Evolutionary conservation across 2,888 invertebrate genomes (phyloP), one percentile per base, ranked within the genome.

Genomic region (Papilio elwesi): DNA sequence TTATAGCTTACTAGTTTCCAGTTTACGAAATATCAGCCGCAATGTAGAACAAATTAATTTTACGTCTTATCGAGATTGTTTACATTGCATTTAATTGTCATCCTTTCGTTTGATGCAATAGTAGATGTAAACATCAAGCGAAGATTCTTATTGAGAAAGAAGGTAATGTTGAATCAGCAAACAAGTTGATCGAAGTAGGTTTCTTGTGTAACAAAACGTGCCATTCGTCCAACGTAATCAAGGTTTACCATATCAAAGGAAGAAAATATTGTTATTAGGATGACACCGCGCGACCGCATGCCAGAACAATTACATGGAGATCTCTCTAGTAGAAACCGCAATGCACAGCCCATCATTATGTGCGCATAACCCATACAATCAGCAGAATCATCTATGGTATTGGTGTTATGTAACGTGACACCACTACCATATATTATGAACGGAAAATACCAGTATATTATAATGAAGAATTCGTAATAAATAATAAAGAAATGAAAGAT

Each of bases 251-350:
- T 87, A 88, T 89, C 87, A 81, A 77, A 81, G 79, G 79, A 81
- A 82, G 84, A 85, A 87, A 83, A 87, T 88, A 87, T 88, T 87
- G 81, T 89, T 87, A 91, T 91, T 89, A 84, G 82, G 90, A 91
- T 86, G 89, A 87, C 90, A 90, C 83, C 76, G 77, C 75, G 74
- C 84, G 80, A 93, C 93, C 92, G 81, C 93, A 93, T 83, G 92
- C 89, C 92, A 87, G 79, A 81, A 79, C 88, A 86, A 93, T 93
- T 91, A 91, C 86, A 81, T 80, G 80, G 80, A 84, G 80, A 82
- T 82, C 82, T 85, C 82, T 86, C 79, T 84, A 83, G 88, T 87
- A 85, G 82, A 86, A 90, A 92, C 92, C 92, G 79, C 92, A 91
- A 75, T 77, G 68, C 70, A 74, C 74, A 73, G 72, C 68, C 81